These are phyloP conservation scores for Mongoloraphidia duomilia DNA, from an alignment of 2,888 invertebrate species.

Conservation along the genomic window DNA sequence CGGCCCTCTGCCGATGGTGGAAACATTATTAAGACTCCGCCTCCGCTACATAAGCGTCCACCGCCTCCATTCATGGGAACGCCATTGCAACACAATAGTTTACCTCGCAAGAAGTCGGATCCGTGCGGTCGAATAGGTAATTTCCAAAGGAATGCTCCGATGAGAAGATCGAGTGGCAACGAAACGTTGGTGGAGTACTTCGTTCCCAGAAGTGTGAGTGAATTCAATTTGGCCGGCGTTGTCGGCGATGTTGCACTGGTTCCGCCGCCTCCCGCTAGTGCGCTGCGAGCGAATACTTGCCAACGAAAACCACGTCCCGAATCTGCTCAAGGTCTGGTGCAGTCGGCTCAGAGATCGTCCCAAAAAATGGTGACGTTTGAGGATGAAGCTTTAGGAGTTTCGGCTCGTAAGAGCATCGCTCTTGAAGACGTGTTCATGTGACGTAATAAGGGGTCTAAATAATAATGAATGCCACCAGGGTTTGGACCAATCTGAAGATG, in stretches of 20 bases:
- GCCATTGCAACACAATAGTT: conserved; percentile 30
- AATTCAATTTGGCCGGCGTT: conserved; percentile 57
- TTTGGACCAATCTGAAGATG: not conserved
- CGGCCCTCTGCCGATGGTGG: conserved; percentile 31
- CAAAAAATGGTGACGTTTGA: conserved; percentile 74
- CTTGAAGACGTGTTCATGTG: conserved; percentile 70
- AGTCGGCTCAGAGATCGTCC: conserved; percentile 34
- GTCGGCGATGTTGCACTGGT: conserved; percentile 40
- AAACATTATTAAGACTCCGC: conserved; percentile 28
- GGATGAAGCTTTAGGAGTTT: conserved; percentile 41
- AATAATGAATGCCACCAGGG: conserved; percentile 2
- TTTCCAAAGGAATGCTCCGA: conserved; percentile 51
- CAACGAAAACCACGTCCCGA: conserved; percentile 15
- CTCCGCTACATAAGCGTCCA: conserved; percentile 22
- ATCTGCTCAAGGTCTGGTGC: conserved; percentile 23
- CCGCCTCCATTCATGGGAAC: conserved; percentile 17
- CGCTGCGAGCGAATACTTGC: conserved; percentile 23
- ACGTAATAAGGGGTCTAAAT: conserved; percentile 29
- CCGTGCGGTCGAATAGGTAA: conserved; percentile 20
- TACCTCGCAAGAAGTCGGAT: conserved; percentile 32
- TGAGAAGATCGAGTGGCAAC: conserved; percentile 43
- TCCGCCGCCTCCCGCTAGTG: conserved; percentile 31
- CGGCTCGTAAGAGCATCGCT: conserved; percentile 28
- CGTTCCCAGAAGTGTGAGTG: conserved; percentile 70
- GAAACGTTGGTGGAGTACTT: conserved; percentile 65